Percentiles rank a stretch among this genome's conserved stretches.
Conservation (phyloP, 2,113 vertebrate species). For the Indri indri region DNA sequence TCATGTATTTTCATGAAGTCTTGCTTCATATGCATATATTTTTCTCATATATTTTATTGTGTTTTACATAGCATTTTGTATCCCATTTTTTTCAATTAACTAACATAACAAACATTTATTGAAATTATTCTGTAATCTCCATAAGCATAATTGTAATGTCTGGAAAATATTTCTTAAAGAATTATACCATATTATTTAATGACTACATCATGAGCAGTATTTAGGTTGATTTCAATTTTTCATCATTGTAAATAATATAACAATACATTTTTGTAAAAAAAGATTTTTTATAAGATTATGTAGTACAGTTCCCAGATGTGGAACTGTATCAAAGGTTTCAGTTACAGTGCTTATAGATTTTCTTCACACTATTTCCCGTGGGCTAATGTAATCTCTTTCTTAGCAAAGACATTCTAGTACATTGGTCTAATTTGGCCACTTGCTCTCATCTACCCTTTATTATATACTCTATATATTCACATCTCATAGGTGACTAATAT, state of each 20-base stretch:
- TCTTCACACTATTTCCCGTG: background rate
- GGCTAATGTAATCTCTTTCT: background rate
- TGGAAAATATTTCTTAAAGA: slow-evolving; percentile 19
- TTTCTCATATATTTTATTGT: background rate
- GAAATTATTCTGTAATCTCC: slow-evolving; percentile 1
- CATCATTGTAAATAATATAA: background rate
- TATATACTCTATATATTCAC: background rate
- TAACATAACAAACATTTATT: background rate
- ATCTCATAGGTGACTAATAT: background rate
- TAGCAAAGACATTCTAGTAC: background rate
- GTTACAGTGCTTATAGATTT: background rate
- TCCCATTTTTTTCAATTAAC: background rate
- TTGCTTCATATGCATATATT: background rate
- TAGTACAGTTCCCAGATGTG: background rate
- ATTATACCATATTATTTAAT: slow-evolving; percentile 6
- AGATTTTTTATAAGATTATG: background rate
- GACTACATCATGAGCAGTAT: background rate
- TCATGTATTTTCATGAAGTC: background rate
- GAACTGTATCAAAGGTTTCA: background rate
- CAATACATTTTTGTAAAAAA: background rate
- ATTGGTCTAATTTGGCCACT: background rate
- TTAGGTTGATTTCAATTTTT: slow-evolving; percentile 7
- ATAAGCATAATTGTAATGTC: background rate
- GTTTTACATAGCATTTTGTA: background rate
- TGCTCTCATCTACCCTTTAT: background rate